These are phyloP conservation scores for Amorpha juglandis DNA, from an alignment of 2,888 invertebrate genomes.

Conservation along the genomic window DNA sequence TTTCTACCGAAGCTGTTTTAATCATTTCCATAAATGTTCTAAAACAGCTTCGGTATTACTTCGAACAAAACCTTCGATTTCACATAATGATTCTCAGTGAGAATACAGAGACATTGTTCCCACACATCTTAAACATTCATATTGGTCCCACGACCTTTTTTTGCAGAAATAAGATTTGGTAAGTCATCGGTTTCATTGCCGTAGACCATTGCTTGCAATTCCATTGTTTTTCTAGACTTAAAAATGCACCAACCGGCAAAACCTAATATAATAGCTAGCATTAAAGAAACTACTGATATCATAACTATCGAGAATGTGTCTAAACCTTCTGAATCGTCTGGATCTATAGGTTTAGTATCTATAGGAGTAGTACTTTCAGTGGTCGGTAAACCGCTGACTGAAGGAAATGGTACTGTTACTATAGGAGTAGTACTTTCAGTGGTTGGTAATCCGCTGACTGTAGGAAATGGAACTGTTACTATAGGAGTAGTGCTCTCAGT, in stretches of 20 bases:
- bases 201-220: neutral
- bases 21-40: too few species aligned
- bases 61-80: too few species aligned
- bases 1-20: too few species aligned
- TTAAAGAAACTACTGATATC: slow-evolving; percentile 11
- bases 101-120: neutral
- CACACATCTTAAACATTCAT: neutral
- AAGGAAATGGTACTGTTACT: slow-evolving; percentile 6
- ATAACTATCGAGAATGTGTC: slow-evolving; percentile 21
- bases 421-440: slow-evolving; percentile 23
- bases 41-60: too few species aligned
- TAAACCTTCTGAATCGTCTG: slow-evolving; percentile 15
- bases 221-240: slow-evolving; percentile 3
- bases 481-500: slow-evolving; percentile 13
- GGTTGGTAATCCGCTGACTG: slow-evolving; percentile 19
- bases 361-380: slow-evolving; percentile 8
- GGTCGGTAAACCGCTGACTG: too few species aligned
- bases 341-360: slow-evolving; percentile 19
- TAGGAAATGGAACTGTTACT: slow-evolving; percentile 28
- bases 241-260: slow-evolving; percentile 12
- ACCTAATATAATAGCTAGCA: slow-evolving; percentile 7
- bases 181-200: neutral
- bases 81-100: neutral
- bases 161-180: neutral
- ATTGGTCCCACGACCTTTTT: neutral